A percentile compares a stretch with the other conserved stretches of the same genome.
Evolutionary conservation across 2,888 invertebrate genomes (phyloP).

Genomic region (Trisateles emortualis): DNA sequence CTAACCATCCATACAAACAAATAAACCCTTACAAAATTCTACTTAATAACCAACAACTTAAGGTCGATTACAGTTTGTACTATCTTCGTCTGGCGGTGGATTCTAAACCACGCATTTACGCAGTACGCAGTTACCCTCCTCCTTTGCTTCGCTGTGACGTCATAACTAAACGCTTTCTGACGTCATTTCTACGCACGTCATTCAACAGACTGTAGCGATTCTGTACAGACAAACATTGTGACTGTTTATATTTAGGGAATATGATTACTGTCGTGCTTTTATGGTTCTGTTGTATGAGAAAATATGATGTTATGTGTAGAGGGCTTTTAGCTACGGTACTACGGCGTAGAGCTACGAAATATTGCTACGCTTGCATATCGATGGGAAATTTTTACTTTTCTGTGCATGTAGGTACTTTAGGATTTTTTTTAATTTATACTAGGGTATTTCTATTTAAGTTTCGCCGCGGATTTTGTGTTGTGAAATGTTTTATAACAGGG

Average conservation of each 20-base stretch:
- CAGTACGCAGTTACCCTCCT: slow-evolving; percentile 51
- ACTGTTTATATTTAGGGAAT: slow-evolving; percentile 11
- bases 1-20: slow-evolving; percentile 20
- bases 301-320: not conserved
- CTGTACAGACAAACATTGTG: slow-evolving; percentile 20
- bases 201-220: slow-evolving; percentile 23
- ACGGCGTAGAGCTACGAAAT: not conserved
- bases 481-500: too few species aligned
- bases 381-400: not conserved
- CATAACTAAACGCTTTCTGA: slow-evolving; percentile 42
- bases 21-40: slow-evolving; percentile 6
- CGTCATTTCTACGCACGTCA: slow-evolving; percentile 52
- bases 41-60: not conserved
- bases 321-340: not conserved
- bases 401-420: too few species aligned
- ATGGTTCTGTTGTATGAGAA: not conserved
- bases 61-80: slow-evolving; percentile 8
- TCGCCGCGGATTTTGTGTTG: too few species aligned
- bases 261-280: not conserved
- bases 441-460: too few species aligned
- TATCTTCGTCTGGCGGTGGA: slow-evolving; percentile 5
- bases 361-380: not conserved
- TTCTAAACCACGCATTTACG: slow-evolving; percentile 55
- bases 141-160: slow-evolving; percentile 52
- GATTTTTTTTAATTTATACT: too few species aligned